Base-by-base conservation (phyloP, 1,140 invertebrate genomes). In the Drosophila elegans region DNA sequence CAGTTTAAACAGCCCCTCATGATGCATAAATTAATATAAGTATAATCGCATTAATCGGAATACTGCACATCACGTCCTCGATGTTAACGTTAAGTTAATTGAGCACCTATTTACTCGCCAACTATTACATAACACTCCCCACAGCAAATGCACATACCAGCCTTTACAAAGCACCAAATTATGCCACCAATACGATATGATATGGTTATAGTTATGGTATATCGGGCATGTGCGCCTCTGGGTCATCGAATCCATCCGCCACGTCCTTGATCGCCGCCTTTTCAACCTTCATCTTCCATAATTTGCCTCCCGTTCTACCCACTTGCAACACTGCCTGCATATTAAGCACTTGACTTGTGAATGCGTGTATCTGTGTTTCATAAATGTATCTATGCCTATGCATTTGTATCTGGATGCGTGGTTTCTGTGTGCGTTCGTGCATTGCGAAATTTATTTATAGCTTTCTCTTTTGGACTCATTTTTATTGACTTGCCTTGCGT, bases 391-490 rank as follows among this genome's bases (percentile, higher is more conserved):
- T 41, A n/a, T 57, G 11, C 13, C 57, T 41, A 13, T 41, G 29
- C 45, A 21, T 29, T 41, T 42, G 51, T 34, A n/a, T 52, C 7
- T 63, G 57, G 27, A 21, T 11, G 29, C 34, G 25, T 49, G 49
- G 29, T 52, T 27, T 13, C 48, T 16, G 6, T 13, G 29, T 49
- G 7, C 49, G 64, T 51, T 36, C 29, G 32, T 72, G 67, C 55
- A 59, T 39, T n/a, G 16, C 38, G 21, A 42, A 88, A 88, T 88
- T 44, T 86, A 88, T 86, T 86, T 74, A 86, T 86, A 68, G 78
- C 84, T 85, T 78, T 69, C 82, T 78, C 82, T 78, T 56, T 86
- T 78, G 74, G 82, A 86, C 64, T 84, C 71, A 83, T 81, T 78
- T 81, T 78, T 69, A 72, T 82, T 67, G 78, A 68, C 45, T 61